phyloP scores from a whole-genome alignment of 2,888 invertebrate genomes.

The Eugnorisma glareosa region DNA sequence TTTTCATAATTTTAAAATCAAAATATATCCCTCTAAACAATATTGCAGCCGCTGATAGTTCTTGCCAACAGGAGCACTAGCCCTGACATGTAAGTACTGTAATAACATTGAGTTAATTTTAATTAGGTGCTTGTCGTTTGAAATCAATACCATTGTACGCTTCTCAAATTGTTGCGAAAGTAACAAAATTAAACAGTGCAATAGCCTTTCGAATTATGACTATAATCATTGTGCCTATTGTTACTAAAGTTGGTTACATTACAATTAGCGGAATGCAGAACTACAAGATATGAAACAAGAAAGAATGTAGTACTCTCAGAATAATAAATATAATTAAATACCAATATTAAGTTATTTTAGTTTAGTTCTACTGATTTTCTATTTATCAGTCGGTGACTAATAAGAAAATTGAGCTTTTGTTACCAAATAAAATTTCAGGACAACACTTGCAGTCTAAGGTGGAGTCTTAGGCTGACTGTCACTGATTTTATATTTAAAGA shows the following conservation, averaged over 20 bases:
- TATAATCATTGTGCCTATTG: constrained; percentile 45
- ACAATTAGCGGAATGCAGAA: constrained; percentile 14
- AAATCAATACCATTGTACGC: constrained; percentile 76
- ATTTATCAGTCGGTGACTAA: background rate
- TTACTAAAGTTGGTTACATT: constrained; percentile 47
- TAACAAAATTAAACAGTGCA: constrained; percentile 73
- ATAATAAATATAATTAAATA: background rate
- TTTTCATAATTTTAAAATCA: constrained; percentile 71
- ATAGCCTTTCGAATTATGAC: constrained; percentile 66
- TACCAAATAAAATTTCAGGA: constrained; percentile 1
- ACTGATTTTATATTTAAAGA: background rate
- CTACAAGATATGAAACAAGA: background rate
- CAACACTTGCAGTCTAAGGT: background rate
- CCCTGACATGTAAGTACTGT: constrained; percentile 65
- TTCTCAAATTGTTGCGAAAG: constrained; percentile 73
- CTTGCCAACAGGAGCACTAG: constrained; percentile 42
- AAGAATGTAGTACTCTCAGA: background rate
- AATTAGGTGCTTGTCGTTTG: constrained; percentile 67
- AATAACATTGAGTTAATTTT: constrained; percentile 30
- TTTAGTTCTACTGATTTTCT: background rate
- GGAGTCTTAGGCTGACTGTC: background rate
- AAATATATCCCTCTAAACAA: constrained; percentile 53
- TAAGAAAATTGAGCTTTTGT: background rate
- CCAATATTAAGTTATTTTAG: background rate
- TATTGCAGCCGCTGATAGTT: constrained; percentile 31